Evolutionary conservation across 1,140 invertebrate species (phyloP).

Genomic region (Drosophila willistoni): DNA sequence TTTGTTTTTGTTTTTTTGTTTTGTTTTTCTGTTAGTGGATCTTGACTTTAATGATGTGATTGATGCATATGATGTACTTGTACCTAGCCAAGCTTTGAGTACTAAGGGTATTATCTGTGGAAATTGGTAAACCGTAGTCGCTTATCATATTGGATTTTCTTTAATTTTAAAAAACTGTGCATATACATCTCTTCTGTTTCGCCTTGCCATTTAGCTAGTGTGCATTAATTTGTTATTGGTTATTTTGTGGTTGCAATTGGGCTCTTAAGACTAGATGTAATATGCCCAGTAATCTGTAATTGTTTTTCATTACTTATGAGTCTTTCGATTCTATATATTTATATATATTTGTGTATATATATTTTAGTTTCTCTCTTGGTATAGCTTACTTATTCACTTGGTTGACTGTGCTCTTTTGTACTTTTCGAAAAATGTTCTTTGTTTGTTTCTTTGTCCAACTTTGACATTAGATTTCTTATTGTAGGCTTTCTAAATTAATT

Average conservation of each 20-base stretch:
- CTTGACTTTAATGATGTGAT: slow-evolving; percentile 41
- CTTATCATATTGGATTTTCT: background rate
- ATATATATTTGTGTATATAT: background rate
- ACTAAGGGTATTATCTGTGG: slow-evolving; percentile 19
- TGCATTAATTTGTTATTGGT: background rate
- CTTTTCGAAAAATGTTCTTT: slow-evolving; percentile 65
- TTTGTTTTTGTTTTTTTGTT: background rate
- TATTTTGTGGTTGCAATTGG: background rate
- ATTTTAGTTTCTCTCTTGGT: slow-evolving; percentile 38
- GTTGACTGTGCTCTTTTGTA: slow-evolving; percentile 68
- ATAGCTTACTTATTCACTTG: slow-evolving; percentile 46
- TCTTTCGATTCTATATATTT: slow-evolving; percentile 51
- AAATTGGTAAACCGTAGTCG: background rate
- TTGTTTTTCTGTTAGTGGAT: slow-evolving; percentile 16
- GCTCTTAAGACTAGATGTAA: background rate
- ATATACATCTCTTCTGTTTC: background rate
- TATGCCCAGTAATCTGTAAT: background rate
- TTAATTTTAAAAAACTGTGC: background rate
- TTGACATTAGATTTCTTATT: slow-evolving; percentile 53
- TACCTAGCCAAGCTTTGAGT: slow-evolving; percentile 48
- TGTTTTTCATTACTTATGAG: slow-evolving; percentile 49
- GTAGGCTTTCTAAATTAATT: slow-evolving; percentile 30
- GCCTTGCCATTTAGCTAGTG: background rate
- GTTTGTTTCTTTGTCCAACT: slow-evolving; percentile 54
- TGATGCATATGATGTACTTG: slow-evolving; percentile 37